phyloP scores from a whole-genome alignment of 2,113 vertebrate species.

The Cephalopholis sonnerati region DNA sequence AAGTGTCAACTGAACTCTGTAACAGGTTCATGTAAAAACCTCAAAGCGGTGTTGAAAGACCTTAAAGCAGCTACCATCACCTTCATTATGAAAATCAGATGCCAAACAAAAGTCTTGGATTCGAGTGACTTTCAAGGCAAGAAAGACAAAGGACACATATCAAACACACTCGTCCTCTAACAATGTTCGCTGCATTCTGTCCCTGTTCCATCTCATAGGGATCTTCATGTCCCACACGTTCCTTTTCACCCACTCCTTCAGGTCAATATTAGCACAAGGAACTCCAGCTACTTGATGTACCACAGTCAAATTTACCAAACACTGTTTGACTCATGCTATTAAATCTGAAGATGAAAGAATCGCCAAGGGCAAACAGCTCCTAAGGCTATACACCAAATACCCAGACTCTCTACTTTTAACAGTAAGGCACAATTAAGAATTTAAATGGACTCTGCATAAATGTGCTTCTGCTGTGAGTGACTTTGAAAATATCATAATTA shows the following conservation, averaged over 20 bases:
- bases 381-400: slow-evolving; percentile 62
- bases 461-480: slow-evolving; percentile 61
- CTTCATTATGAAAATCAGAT: slow-evolving; percentile 70
- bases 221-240: slow-evolving; percentile 59
- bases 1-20: slow-evolving; percentile 10
- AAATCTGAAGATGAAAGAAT: slow-evolving; percentile 77
- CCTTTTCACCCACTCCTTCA: slow-evolving; percentile 54
- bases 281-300: slow-evolving; percentile 70
- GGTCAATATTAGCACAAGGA: slow-evolving; percentile 80
- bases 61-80: slow-evolving; percentile 22
- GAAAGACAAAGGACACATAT: slow-evolving; percentile 68
- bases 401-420: slow-evolving; percentile 51
- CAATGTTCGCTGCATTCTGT: slow-evolving; percentile 13
- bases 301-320: slow-evolving; percentile 77
- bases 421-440: slow-evolving; percentile 68
- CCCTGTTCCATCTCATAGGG: slow-evolving; percentile 49
- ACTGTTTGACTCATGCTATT: slow-evolving; percentile 71
- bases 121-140: slow-evolving; percentile 62
- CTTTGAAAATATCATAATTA: slow-evolving; percentile 77
- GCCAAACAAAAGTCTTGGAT: slow-evolving; percentile 53
- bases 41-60: slow-evolving; percentile 24
- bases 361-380: slow-evolving; percentile 76
- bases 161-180: slow-evolving; percentile 60
- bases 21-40: slow-evolving; percentile 7
- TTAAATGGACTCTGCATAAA: slow-evolving; percentile 61